These are phyloP conservation scores for Eristalis tenax DNA, from an alignment of 2,888 invertebrate genomes.

Conservation along the genomic window DNA sequence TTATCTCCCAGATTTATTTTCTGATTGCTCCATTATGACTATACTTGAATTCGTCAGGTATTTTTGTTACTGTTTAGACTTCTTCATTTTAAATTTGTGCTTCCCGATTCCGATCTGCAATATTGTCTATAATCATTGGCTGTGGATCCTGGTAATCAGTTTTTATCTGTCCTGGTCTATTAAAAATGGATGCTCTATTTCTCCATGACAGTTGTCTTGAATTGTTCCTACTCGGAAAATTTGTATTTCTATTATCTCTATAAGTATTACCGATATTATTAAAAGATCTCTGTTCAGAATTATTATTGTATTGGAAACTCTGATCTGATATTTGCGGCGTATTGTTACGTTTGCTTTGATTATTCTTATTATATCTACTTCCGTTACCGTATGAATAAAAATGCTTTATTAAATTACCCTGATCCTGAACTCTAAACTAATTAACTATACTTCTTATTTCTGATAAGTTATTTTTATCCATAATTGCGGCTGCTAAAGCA, in stretches of 20 bases:
- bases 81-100: not conserved
- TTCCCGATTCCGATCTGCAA: not conserved
- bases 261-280: too few relatives aligned
- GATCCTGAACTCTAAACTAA: not conserved
- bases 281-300: not conserved
- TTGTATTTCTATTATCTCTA: not conserved
- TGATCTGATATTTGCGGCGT: not conserved
- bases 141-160: not conserved
- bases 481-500: constrained; percentile 29
- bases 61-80: too few relatives aligned
- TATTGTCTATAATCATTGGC: not conserved
- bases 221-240: not conserved
- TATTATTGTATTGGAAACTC: not conserved
- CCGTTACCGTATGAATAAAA: not conserved
- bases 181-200: not conserved
- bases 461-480: not conserved
- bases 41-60: too few relatives aligned
- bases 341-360: not conserved
- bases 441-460: not conserved
- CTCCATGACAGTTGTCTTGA: not conserved
- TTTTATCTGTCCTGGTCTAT: not conserved
- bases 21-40: too few relatives aligned
- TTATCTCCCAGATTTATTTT: too few relatives aligned
- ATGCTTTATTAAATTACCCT: not conserved
- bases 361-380: not conserved